Evolutionary conservation across 2,113 vertebrate species (phyloP).

Genomic region (Axis porcinus): DNA sequence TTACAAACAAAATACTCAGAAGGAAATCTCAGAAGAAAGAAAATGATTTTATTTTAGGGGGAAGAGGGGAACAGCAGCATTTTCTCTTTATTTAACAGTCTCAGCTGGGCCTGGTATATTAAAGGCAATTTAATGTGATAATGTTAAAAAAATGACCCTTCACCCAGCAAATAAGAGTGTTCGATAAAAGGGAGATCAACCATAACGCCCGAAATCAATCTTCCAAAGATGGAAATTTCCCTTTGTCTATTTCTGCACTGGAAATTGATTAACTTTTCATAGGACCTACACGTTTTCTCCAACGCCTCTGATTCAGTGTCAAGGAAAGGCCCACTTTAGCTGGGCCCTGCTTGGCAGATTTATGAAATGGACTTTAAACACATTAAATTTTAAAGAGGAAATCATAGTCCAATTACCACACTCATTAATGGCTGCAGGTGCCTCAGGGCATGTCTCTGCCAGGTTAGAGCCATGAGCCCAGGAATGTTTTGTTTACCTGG

Average conservation of each 20-base stretch:
- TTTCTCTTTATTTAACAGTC: constrained; percentile 73
- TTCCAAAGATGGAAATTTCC: constrained; percentile 72
- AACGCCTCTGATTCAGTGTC: constrained; percentile 68
- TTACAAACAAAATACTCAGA: constrained; percentile 31
- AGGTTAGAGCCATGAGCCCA: neutral
- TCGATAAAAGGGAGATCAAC: constrained; percentile 78
- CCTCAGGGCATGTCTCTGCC: neutral
- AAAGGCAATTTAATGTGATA: constrained; percentile 78
- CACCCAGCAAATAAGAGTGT: constrained; percentile 68
- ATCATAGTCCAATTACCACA: constrained; percentile 67
- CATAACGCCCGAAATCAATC: constrained; percentile 72
- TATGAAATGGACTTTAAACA: constrained; percentile 71
- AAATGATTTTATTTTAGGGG: neutral
- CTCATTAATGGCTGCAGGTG: constrained; percentile 54
- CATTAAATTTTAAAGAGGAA: constrained; percentile 75
- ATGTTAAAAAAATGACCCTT: constrained; percentile 79
- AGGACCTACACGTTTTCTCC: constrained; percentile 57
- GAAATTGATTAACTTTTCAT: constrained; percentile 79
- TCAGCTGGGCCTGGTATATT: constrained; percentile 57
- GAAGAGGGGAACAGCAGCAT: neutral
- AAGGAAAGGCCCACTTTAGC: constrained; percentile 39
- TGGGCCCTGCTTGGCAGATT: constrained; percentile 52
- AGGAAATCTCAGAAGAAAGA: constrained; percentile 33
- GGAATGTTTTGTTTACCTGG: neutral
- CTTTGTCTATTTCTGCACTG: constrained; percentile 72